phyloP scores from a whole-genome alignment of 2,888 invertebrate species.

The Aethes cnicana region DNA sequence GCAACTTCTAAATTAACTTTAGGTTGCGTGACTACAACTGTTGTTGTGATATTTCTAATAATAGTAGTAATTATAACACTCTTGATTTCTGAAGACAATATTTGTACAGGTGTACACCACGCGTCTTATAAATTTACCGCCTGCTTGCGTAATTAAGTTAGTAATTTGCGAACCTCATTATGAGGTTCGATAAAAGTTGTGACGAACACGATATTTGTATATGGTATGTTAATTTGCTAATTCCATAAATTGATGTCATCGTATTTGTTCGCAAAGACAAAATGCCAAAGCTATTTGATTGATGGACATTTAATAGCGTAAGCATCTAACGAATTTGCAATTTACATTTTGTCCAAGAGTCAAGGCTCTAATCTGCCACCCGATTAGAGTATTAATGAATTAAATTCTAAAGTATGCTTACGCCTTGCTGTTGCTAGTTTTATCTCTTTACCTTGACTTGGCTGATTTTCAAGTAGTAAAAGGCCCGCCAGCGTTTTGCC shows the following conservation, averaged over 20 bases:
- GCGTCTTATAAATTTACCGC: too few relatives aligned
- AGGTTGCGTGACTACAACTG: too few relatives aligned
- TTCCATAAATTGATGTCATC: neutral
- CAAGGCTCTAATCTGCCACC: slow-evolving; percentile 43
- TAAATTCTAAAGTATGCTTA: neutral
- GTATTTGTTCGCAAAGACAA: slow-evolving; percentile 20
- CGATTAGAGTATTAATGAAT: neutral
- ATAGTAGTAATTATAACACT: too few relatives aligned
- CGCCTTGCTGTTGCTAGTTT: neutral
- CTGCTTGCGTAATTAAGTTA: too few relatives aligned
- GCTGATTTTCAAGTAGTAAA: slow-evolving; percentile 17
- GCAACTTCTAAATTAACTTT: slow-evolving; percentile 2
- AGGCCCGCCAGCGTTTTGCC: neutral
- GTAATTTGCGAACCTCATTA: too few relatives aligned
- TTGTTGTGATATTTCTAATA: too few relatives aligned
- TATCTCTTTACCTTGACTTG: slow-evolving; percentile 27
- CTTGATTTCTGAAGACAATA: too few relatives aligned
- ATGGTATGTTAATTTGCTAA: neutral
- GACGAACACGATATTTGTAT: too few relatives aligned
- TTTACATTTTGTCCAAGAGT: slow-evolving; percentile 43
- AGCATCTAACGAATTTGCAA: slow-evolving; percentile 42
- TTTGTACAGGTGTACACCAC: too few relatives aligned
- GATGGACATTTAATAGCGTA: slow-evolving; percentile 23
- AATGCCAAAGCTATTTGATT: slow-evolving; percentile 24
- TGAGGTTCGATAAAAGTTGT: too few relatives aligned